Base-by-base conservation (phyloP, 2,797 vertebrate species). In the Microctenopoma stevenorrisi region DNA sequence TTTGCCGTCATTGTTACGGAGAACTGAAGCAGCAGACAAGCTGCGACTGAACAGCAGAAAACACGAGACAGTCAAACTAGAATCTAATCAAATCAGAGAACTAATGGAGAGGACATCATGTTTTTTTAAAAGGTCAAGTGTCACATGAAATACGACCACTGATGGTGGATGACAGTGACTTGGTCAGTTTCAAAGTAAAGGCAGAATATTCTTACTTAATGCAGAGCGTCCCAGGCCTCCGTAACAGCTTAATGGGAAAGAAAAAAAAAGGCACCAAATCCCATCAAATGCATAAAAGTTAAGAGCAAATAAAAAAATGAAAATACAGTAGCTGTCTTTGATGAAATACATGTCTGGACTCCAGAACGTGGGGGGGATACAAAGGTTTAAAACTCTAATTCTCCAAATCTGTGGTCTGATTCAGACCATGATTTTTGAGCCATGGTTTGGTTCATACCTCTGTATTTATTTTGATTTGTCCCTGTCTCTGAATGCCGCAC, bases 141-240 rank as follows among this genome's bases (percentile, higher is more conserved):
- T 15, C 16, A 3, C 11, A 33, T 7, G 13, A n/a, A 18, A 25
- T n/a, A 30, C 11, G 52, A 18, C 37, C 10, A 51, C 4, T 35
- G 38, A 62, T 51, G 11, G 22, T 0, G 33, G 33, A 35, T 35
- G 33, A 35, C 33, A 35, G 2, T 14, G 25, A 64, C 40, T 33
- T 14, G 25, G 59, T 33, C 1, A 42, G 38, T 25, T 46, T 58
- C 4, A 62, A 68, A 40, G 10, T 38, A 30, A 54, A 59, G 66
- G 42, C 0, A 7, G 26, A 47, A 18, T 38, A 16, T 67, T 71
- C 95, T 93, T 94, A 96, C 96, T 91, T 28, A 97, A 88, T 81
- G 92, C 95, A 0, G 95, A 98, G 58, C 96, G 94, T 55, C 96
- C 96, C 0, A 98, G 89, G 75, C 96, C 97, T 81, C 96, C 94